Evolutionary conservation across 2,113 vertebrate species (phyloP), one percentile per base, ranked within the genome.

Genomic region (Siniperca knerii): DNA sequence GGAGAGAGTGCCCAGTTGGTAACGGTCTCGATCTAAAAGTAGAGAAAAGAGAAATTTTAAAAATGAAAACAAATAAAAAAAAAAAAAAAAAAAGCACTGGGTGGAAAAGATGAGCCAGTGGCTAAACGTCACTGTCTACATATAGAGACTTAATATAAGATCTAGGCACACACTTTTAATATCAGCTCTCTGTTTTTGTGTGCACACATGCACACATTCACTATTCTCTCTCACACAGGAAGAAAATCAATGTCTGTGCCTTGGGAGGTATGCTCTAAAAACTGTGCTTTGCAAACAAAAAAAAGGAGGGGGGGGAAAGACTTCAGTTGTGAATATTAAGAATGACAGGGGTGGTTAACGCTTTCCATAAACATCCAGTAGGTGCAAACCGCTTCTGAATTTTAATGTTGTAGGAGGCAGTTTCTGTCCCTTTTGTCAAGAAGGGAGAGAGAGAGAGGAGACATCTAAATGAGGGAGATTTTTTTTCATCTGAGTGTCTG

Each of bases 321-420:
- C 60, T 80, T 97, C 93, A 96, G 95, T 95, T 95, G 95, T 96
- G 96, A 96, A 97, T 97, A 98, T 98, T 97, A 98, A 97, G 97
- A 98, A 97, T 98, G 97, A 98, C 97, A 98, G 97, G 95, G 93
- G 93, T 95, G 96, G 96, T 97, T 97, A 98, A 97, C 96, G 96
- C 96, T 95, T 96, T 97, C 96, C 95, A 98, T 97, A 97, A 97
- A 97, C 96, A 97, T 96, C 96, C 96, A 92, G 90, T 69, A 95
- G 92, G 93, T 94, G 96, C 93, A 96, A 95, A 97, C 97, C 91
- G 96, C 96, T 89, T 90, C 95, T 94, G 97, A 98, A 97, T 98
- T 94, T 96, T 97, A 98, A 98, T 97, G 95, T 89, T 95, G 96
- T 84, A 78, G 78, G 92, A 96, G 90, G 82, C 90, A 23, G 64